Percentiles rank a stretch among this genome's conserved stretches.
These are phyloP conservation scores for Ametastegia equiseti DNA, from an alignment of 2,888 invertebrate genomes.

Conservation along the genomic window DNA sequence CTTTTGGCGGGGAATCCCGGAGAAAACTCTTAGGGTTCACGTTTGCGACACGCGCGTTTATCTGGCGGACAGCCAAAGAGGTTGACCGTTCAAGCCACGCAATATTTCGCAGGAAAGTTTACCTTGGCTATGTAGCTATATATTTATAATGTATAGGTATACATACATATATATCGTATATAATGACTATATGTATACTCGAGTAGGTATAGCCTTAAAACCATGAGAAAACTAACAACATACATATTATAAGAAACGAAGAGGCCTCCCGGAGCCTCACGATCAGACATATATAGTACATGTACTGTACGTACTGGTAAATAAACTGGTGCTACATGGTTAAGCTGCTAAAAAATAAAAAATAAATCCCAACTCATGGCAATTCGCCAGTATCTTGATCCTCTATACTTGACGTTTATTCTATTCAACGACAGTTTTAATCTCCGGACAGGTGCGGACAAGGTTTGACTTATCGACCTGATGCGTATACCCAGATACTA, in stretches of 20 bases:
- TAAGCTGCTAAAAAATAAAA: not conserved
- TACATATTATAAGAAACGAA: too few relatives aligned
- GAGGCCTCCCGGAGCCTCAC: too few relatives aligned
- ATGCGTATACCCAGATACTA: not conserved
- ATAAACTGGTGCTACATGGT: too few relatives aligned
- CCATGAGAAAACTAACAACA: too few relatives aligned
- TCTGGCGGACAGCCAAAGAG: slow-evolving; percentile 68
- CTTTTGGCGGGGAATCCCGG: slow-evolving; percentile 59
- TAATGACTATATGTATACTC: too few relatives aligned
- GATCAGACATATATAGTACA: too few relatives aligned
- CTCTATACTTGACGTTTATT: not conserved
- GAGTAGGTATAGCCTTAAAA: too few relatives aligned
- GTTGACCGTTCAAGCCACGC: slow-evolving; percentile 57
- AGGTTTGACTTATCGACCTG: not conserved
- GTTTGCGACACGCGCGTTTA: slow-evolving; percentile 59
- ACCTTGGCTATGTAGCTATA: not conserved
- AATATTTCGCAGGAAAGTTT: slow-evolving; percentile 27
- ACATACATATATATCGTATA: not conserved
- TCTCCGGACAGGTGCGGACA: slow-evolving; percentile 5
- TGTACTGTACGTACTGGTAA: too few relatives aligned
- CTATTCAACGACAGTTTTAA: not conserved
- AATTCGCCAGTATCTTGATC: not conserved
- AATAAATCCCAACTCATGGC: not conserved
- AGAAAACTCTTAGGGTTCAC: slow-evolving; percentile 53
- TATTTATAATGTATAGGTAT: not conserved